A percentile compares a stretch with the other conserved stretches of the same genome.
These are phyloP conservation scores for Drosophila silvestris DNA, from an alignment of 2,888 invertebrate species.

Conservation along the genomic window DNA sequence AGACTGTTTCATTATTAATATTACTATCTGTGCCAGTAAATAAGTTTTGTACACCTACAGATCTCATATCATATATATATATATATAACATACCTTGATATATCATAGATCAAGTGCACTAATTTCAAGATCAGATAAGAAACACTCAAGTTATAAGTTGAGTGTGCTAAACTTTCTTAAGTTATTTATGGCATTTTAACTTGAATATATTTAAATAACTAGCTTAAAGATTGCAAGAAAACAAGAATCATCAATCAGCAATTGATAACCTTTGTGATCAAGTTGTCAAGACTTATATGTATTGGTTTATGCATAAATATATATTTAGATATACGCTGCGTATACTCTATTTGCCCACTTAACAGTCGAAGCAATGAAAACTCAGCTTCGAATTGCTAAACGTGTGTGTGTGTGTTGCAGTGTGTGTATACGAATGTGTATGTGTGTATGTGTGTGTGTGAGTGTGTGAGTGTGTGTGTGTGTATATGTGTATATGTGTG, in stretches of 20 bases:
- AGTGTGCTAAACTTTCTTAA: neutral
- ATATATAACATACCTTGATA: neutral
- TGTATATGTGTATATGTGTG: constrained; percentile 14
- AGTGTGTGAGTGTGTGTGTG: constrained; percentile 1
- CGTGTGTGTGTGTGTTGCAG: neutral
- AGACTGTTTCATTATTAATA: neutral
- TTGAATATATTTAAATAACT: neutral
- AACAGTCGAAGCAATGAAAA: constrained; percentile 37
- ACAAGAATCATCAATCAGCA: too few species aligned
- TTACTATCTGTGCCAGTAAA: neutral
- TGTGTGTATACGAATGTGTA: neutral
- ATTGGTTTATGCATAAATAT: too few species aligned
- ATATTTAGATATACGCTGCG: constrained; percentile 19
- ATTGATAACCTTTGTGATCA: neutral
- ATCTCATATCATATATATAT: too few species aligned
- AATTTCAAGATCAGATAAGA: neutral
- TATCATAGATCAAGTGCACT: neutral
- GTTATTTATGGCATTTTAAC: neutral
- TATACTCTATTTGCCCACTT: constrained; percentile 45
- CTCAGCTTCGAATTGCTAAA: constrained; percentile 6
- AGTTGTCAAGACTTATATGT: neutral
- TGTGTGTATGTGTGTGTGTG: constrained; percentile 8
- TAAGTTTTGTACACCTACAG: neutral
- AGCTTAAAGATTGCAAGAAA: neutral
- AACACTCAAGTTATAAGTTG: neutral